phyloP scores from a whole-genome alignment of 2,888 invertebrate species.

The Adela reaumurella region DNA sequence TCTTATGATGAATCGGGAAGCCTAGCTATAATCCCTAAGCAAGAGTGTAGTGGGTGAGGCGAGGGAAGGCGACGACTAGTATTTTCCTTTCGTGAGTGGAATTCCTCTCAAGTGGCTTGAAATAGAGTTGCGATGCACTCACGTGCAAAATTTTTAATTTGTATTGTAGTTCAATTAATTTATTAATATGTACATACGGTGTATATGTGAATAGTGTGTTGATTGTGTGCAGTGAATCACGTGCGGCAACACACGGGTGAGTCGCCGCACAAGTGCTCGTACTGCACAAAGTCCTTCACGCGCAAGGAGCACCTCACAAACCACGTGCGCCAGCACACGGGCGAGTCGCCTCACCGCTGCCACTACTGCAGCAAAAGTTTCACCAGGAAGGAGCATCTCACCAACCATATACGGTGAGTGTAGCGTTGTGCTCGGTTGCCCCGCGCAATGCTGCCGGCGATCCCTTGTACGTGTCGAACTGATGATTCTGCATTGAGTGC shows the following conservation, averaged over 20 bases:
- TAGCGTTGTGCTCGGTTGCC: no score
- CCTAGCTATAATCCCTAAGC: no score
- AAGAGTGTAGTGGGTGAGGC: no score
- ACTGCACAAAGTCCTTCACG: slow-evolving; percentile 75
- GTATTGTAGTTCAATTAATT: no score
- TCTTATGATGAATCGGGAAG: no score
- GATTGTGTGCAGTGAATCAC: slow-evolving; percentile 53
- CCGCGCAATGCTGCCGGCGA: background rate
- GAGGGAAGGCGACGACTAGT: no score
- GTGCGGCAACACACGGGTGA: slow-evolving; percentile 73
- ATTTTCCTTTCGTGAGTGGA: no score
- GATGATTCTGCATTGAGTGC: background rate
- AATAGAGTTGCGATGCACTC: no score
- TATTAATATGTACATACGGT: no score
- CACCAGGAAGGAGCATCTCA: slow-evolving; percentile 82
- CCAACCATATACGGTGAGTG: slow-evolving; percentile 71
- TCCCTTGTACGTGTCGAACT: background rate
- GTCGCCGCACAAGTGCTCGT: slow-evolving; percentile 73
- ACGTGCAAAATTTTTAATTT: no score
- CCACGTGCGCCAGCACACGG: slow-evolving; percentile 84
- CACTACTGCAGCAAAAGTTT: slow-evolving; percentile 82
- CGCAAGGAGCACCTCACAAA: slow-evolving; percentile 80
- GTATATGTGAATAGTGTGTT: no score
- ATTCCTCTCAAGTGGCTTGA: no score
- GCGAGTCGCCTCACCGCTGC: slow-evolving; percentile 83